Conservation (phyloP, 2,888 invertebrate species). For the Leptopterna dolabrata region DNA sequence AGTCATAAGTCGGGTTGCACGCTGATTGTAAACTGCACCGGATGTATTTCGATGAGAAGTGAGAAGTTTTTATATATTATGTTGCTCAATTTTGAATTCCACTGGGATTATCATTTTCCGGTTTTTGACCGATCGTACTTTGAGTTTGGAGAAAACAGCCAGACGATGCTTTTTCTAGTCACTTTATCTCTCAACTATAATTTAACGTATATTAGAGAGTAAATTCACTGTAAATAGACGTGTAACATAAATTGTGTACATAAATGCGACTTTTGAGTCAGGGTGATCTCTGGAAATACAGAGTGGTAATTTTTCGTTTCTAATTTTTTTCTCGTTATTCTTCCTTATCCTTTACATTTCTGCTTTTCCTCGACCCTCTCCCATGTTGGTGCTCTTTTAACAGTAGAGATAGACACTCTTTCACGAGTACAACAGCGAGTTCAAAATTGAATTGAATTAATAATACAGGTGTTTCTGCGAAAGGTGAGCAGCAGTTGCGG, state of each 20-base stretch:
- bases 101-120: neutral
- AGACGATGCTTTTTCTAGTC: conserved; percentile 50
- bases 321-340: neutral
- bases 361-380: neutral
- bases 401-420: too few species aligned
- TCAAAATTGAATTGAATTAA: too few species aligned
- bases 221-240: conserved; percentile 20
- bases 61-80: neutral
- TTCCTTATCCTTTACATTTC: neutral
- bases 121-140: neutral
- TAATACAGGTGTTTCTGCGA: too few species aligned
- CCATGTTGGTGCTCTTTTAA: too few species aligned
- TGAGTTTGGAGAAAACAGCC: neutral
- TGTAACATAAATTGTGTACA: conserved; percentile 32
- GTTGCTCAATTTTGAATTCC: neutral
- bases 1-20: conserved; percentile 16
- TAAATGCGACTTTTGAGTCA: conserved; percentile 29
- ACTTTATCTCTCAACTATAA: conserved; percentile 25
- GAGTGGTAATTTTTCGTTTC: conserved; percentile 41
- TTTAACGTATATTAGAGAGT: neutral
- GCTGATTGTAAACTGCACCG: neutral
- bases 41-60: neutral
- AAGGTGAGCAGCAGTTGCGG: too few species aligned
- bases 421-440: too few species aligned
- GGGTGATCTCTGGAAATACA: conserved; percentile 51